Base-by-base conservation (phyloP, 2,888 invertebrate species). In the Antheraea yamamai region DNA sequence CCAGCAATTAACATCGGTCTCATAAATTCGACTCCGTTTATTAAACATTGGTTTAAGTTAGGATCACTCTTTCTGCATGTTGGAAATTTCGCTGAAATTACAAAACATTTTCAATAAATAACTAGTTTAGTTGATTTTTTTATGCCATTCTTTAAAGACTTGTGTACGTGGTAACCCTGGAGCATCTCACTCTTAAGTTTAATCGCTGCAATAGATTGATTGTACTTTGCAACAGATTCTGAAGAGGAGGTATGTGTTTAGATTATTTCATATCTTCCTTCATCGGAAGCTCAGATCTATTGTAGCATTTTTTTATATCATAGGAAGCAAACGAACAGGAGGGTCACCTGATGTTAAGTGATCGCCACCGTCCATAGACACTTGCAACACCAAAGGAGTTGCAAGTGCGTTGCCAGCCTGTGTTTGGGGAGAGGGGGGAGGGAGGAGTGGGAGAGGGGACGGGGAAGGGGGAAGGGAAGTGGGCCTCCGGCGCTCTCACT, bases 21-120 rank as follows among this genome's bases (percentile, higher is more conserved):
- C 14, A 66, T 30, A 66, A 16, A 16, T 26, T 66, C 64, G 64
- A 66, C 4, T 66, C 30, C 64, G 64, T 66, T 7, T 26, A 66
- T 30, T 66, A 66, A 16, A 66, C 64, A 66, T 66, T 66, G 12
- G 64, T 66, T 66, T 30, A 66, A 66, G 26, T 66, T 4, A 16
- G 64, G 64, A 66, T 66, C 64, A 30, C 16, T 30, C 30, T 66
- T 66, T 30, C 26, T 66, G 64, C 64, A 66, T 66, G 26, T 66
- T 66, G 64, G 64, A 66, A 66, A 30, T 66, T 26, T 66, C 3
- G 26, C 64, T 66, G 30, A 16, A 66, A 66, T 30, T 66, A 16
- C 26, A 66, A 64, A 26, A 64, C 23, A 23, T 23, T 23, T 61
- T 64, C 1, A 66, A 14, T 16, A 4, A 64, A 30, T 14, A 61